Evolutionary conservation across 1,140 invertebrate species (phyloP).

Genomic region (Orius insidiosus): DNA sequence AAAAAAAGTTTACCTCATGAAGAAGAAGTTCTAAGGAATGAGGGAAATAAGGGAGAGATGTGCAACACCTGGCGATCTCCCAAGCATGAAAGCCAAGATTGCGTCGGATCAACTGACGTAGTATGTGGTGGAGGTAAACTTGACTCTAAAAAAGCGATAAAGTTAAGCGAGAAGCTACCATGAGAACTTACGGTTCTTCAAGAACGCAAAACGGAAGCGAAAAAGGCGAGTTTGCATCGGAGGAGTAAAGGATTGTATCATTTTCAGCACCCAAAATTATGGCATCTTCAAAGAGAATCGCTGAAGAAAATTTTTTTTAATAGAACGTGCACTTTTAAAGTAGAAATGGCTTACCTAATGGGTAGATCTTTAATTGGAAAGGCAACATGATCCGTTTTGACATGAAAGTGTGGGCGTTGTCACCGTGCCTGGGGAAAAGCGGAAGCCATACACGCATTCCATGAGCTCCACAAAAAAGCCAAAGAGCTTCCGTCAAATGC

Average conservation of each 20-base stretch:
- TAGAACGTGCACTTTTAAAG: too few relatives aligned
- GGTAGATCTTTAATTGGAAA: slow-evolving; percentile 90
- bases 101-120: slow-evolving; percentile 81
- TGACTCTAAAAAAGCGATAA: too few relatives aligned
- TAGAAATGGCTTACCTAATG: too few relatives aligned
- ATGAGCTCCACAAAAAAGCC: slow-evolving; percentile 89
- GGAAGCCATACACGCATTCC: slow-evolving; percentile 97
- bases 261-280: slow-evolving; percentile 93
- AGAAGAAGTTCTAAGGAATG: slow-evolving; percentile 89
- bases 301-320: too few relatives aligned
- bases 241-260: slow-evolving; percentile 73
- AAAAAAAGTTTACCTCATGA: too few relatives aligned
- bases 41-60: too few relatives aligned
- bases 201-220: slow-evolving; percentile 75
- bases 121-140: slow-evolving; percentile 94
- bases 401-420: slow-evolving; percentile 75
- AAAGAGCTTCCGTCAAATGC: slow-evolving; percentile 85
- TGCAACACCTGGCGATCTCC: slow-evolving; percentile 91
- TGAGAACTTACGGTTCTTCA: too few relatives aligned
- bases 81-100: slow-evolving; percentile 97
- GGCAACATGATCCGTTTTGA: slow-evolving; percentile 96
- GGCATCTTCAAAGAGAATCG: slow-evolving; percentile 91
- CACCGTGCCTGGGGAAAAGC: slow-evolving; percentile 62
- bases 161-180: too few relatives aligned
- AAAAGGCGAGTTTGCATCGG: slow-evolving; percentile 57